Evolutionary conservation across 2,888 invertebrate species (phyloP).

Genomic region (Brachylomia viminalis): DNA sequence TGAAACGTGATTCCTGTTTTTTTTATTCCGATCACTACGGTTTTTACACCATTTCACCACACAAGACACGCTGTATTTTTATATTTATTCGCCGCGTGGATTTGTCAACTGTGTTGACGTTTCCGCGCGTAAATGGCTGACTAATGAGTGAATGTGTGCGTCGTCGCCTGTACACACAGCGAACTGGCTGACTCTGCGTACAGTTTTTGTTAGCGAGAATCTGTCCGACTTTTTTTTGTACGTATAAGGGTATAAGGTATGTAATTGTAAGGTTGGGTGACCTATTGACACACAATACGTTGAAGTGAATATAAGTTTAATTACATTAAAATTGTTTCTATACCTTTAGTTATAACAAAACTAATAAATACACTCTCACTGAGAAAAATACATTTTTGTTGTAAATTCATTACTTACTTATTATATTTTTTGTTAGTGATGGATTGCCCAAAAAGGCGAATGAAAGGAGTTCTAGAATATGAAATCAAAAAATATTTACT

Average conservation of each 20-base stretch:
- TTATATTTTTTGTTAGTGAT: slow-evolving; percentile 8
- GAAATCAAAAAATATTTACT: slow-evolving; percentile 25
- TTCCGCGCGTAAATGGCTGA: too few species aligned
- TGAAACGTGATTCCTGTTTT: too few species aligned
- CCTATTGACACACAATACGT: slow-evolving; percentile 37
- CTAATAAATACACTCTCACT: slow-evolving; percentile 19
- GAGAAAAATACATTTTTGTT: slow-evolving; percentile 14
- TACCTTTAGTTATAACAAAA: slow-evolving; percentile 22
- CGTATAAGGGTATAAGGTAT: background rate
- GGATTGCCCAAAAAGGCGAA: slow-evolving; percentile 29
- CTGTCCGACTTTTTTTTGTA: too few species aligned
- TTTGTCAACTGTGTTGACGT: too few species aligned
- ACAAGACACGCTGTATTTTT: too few species aligned
- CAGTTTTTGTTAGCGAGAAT: too few species aligned
- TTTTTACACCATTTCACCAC: too few species aligned
- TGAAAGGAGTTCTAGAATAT: slow-evolving; percentile 4
- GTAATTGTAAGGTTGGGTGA: slow-evolving; percentile 4
- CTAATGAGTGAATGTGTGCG: too few species aligned
- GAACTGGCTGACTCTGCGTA: too few species aligned
- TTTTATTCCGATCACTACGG: too few species aligned
- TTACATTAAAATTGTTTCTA: slow-evolving; percentile 30
- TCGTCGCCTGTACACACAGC: too few species aligned
- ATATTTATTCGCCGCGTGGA: too few species aligned
- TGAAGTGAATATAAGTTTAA: slow-evolving; percentile 47
- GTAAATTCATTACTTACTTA: slow-evolving; percentile 44